These are phyloP conservation scores for Dryoscopus gambensis DNA, from an alignment of 2,113 vertebrate species.

Conservation along the genomic window DNA sequence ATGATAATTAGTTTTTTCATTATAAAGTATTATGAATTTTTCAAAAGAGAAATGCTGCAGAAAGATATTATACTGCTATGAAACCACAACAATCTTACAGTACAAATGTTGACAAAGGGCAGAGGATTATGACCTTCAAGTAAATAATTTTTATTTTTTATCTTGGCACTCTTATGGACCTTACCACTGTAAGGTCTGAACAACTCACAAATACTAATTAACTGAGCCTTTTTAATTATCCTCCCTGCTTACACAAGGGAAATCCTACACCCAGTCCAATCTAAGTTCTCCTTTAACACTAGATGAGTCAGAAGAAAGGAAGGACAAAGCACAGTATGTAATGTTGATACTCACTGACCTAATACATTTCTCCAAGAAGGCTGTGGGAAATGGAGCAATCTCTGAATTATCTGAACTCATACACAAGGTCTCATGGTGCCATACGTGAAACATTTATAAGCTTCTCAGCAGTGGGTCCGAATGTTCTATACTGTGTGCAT, in stretches of 20 bases:
- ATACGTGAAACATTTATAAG: slow-evolving; percentile 10
- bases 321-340: slow-evolving; percentile 23
- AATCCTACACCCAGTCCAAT: slow-evolving; percentile 45
- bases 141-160: slow-evolving; percentile 15
- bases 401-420: slow-evolving; percentile 22
- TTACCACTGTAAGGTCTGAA: slow-evolving; percentile 36
- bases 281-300: slow-evolving; percentile 26
- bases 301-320: slow-evolving; percentile 38
- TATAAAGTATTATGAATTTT: not conserved
- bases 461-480: not conserved
- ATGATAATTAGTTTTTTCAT: not conserved
- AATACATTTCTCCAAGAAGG: not conserved
- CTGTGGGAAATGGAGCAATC: not conserved
- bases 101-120: slow-evolving; percentile 15
- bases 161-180: slow-evolving; percentile 21
- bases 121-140: not conserved
- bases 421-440: not conserved
- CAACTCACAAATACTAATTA: slow-evolving; percentile 44
- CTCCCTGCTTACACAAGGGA: slow-evolving; percentile 48
- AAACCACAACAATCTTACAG: not conserved
- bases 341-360: not conserved
- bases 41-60: not conserved
- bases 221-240: slow-evolving; percentile 40
- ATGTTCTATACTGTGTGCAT: not conserved
- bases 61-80: not conserved